Percentiles rank a stretch among this genome's conserved stretches.
Evolutionary conservation across 1,140 invertebrate species (phyloP).

Genomic region (Halotydeus destructor): DNA sequence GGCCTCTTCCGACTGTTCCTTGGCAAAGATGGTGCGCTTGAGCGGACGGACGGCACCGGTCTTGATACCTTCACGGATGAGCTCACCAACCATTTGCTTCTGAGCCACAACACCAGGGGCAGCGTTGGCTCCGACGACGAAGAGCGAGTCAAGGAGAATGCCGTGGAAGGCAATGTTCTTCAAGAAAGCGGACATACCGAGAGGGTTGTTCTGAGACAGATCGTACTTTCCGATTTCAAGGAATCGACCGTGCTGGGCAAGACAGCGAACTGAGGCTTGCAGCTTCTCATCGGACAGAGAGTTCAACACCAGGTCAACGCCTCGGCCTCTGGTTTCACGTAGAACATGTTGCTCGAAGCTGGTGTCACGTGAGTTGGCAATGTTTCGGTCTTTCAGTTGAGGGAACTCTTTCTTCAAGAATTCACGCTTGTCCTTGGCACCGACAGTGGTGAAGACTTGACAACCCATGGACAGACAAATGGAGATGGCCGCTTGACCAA

Average conservation of each 20-base stretch:
- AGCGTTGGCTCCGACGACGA: slow-evolving; percentile 58
- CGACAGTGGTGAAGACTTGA: slow-evolving; percentile 66
- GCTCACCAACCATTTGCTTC: slow-evolving; percentile 15
- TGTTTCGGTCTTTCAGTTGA: slow-evolving; percentile 49
- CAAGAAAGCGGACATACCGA: slow-evolving; percentile 84
- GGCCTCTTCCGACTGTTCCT: slow-evolving; percentile 70
- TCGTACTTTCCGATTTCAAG: slow-evolving; percentile 94
- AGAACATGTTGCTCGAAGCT: slow-evolving; percentile 72
- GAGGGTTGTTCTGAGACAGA: slow-evolving; percentile 60
- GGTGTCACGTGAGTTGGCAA: slow-evolving; percentile 75
- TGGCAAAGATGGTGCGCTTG: slow-evolving; percentile 51
- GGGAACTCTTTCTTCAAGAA: slow-evolving; percentile 72
- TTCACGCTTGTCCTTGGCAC: slow-evolving; percentile 56
- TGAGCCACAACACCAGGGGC: slow-evolving; percentile 17
- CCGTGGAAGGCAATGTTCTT: slow-evolving; percentile 94
- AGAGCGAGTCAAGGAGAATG: slow-evolving; percentile 74
- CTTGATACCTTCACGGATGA: slow-evolving; percentile 58
- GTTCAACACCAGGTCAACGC: slow-evolving; percentile 43
- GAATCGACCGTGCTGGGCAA: slow-evolving; percentile 74
- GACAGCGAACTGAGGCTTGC: slow-evolving; percentile 40
- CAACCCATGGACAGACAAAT: slow-evolving; percentile 28
- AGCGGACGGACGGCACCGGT: slow-evolving; percentile 63
- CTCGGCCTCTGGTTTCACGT: slow-evolving; percentile 43
- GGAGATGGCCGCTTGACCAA: slow-evolving; percentile 79
- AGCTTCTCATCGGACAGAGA: slow-evolving; percentile 21